These are phyloP conservation scores for human (Homo sapiens) DNA, from an alignment of 2,113 vertebrate species.

Conservation along the genomic window GRCh38 chr14:48688501-48689000, in stretches of 20 bases:
- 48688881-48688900: not conserved
- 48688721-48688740: not conserved
- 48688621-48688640: not conserved
- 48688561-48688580: constrained; percentile 34
- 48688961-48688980: not conserved
- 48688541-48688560: not conserved
- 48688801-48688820: not conserved
- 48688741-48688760: not conserved
- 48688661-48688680: not conserved
- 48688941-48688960: not conserved
- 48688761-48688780: not conserved
- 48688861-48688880: not conserved
- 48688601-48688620: not conserved
- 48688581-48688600: not conserved
- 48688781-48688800: not conserved
- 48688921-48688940: not conserved
- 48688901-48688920: not conserved
- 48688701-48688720: not conserved
- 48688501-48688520: not conserved
- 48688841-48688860: not conserved
- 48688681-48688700: not conserved
- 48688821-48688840: not conserved
- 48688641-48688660: not conserved
- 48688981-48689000: not conserved
- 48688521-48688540: not conserved